These are phyloP conservation scores for Pterophyllum scalare DNA, from an alignment of 2,113 vertebrate species.

Conservation along the genomic window DNA sequence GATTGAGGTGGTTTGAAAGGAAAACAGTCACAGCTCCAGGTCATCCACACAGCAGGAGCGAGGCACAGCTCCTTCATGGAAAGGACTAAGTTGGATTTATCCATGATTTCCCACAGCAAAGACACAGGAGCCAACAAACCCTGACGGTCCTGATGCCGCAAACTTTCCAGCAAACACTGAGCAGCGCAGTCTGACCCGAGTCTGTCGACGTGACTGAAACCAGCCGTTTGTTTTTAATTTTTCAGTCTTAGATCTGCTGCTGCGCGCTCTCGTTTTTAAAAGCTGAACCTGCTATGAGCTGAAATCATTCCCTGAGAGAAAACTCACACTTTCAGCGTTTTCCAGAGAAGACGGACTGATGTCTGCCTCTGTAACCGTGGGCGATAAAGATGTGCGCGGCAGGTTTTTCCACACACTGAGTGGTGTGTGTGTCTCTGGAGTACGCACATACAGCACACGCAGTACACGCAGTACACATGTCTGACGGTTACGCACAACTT, in stretches of 20 bases:
- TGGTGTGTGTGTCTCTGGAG: not conserved
- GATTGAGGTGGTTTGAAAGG: slow-evolving; percentile 72
- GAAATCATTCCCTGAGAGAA: not conserved
- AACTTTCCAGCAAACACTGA: not conserved
- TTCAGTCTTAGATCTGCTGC: not conserved
- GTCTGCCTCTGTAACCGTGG: not conserved
- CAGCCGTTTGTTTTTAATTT: accelerated
- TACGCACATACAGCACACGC: not conserved
- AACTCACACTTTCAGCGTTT: not conserved
- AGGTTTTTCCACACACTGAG: not conserved
- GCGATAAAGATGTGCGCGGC: not conserved
- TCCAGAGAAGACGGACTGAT: not conserved
- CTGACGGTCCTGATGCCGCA: not conserved
- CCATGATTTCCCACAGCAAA: not conserved
- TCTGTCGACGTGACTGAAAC: not conserved
- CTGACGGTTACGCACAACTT: not conserved
- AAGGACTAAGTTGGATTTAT: slow-evolving; percentile 8
- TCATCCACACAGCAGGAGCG: not conserved
- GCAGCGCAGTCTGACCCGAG: not conserved
- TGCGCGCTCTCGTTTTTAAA: not conserved
- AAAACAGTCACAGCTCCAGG: not conserved
- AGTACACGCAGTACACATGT: not conserved
- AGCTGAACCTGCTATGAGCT: not conserved
- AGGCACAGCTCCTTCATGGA: not conserved
- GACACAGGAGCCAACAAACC: not conserved